Evolutionary conservation across 1,140 invertebrate species (phyloP).

Genomic region (Meloidogyne chitwoodi): DNA sequence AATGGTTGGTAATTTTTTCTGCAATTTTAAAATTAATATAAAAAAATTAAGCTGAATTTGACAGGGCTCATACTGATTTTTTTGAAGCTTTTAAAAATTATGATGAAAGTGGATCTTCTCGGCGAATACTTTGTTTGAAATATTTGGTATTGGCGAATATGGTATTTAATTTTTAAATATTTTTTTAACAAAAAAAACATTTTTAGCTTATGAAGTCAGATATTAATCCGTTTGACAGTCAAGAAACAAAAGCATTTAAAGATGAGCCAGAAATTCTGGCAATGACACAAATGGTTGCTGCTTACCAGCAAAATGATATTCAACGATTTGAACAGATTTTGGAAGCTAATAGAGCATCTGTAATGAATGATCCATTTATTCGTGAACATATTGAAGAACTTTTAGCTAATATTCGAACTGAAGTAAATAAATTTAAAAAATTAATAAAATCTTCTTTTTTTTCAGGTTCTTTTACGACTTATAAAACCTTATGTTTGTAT

Average conservation of each 20-base stretch:
- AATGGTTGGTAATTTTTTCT: conserved; percentile 74
- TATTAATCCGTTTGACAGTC: conserved; percentile 92
- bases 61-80: conserved; percentile 35
- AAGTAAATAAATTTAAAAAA: conserved; percentile 55
- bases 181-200: neutral
- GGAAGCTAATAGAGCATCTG: conserved; percentile 86
- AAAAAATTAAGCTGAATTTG: conserved; percentile 24
- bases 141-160: conserved; percentile 98
- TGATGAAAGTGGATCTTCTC: conserved; percentile 95
- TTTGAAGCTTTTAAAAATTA: conserved; percentile 92
- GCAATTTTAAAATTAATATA: neutral
- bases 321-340: conserved; percentile 96
- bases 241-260: conserved; percentile 99
- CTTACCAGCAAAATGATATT: conserved; percentile 98
- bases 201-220: conserved; percentile 70
- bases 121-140: conserved; percentile 93
- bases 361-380: conserved; percentile 99
- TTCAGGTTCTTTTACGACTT: conserved; percentile 82
- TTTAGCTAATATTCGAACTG: conserved; percentile 87
- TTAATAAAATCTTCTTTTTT: neutral
- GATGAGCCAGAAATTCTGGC: conserved; percentile 98
- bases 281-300: conserved; percentile 95
- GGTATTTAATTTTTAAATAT: conserved; percentile 62
- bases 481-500: conserved; percentile 97
- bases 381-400: conserved; percentile 98